phyloP scores from a whole-genome alignment of 1,140 invertebrate genomes.

The Mercenaria mercenaria region DNA sequence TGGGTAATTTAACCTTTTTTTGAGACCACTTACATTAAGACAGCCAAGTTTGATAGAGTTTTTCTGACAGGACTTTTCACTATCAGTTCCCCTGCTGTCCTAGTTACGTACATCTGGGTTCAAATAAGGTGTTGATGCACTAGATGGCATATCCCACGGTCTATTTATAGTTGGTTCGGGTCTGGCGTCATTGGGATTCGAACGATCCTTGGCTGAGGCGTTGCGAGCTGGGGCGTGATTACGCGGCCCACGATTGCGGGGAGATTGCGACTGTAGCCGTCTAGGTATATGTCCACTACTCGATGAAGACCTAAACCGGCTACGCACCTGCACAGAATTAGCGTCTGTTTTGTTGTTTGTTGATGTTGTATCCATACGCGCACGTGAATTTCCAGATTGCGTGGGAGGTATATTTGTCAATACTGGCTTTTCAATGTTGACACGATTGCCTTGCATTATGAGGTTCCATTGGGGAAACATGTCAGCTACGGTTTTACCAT shows the following conservation, averaged over 20 bases:
- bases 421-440: not conserved
- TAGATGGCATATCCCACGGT: not conserved
- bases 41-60: not conserved
- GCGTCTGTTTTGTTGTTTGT: not conserved
- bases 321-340: not conserved
- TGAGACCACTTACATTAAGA: slow-evolving; percentile 30
- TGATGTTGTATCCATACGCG: not conserved
- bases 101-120: not conserved
- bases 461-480: slow-evolving; percentile 24
- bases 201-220: not conserved
- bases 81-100: slow-evolving; percentile 6
- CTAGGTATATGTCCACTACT: not conserved
- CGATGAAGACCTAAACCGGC: not conserved
- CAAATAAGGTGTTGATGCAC: not conserved
- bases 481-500: not conserved
- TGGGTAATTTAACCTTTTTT: slow-evolving; percentile 15
- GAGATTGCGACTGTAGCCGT: not conserved
- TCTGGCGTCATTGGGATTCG: not conserved
- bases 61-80: not conserved
- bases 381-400: not conserved
- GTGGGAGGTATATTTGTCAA: not conserved
- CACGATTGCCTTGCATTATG: not conserved
- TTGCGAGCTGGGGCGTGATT: not conserved
- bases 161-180: not conserved
- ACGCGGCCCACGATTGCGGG: not conserved